Conservation (phyloP, 2,888 invertebrate species). For the Chrysina gloriosa region DNA sequence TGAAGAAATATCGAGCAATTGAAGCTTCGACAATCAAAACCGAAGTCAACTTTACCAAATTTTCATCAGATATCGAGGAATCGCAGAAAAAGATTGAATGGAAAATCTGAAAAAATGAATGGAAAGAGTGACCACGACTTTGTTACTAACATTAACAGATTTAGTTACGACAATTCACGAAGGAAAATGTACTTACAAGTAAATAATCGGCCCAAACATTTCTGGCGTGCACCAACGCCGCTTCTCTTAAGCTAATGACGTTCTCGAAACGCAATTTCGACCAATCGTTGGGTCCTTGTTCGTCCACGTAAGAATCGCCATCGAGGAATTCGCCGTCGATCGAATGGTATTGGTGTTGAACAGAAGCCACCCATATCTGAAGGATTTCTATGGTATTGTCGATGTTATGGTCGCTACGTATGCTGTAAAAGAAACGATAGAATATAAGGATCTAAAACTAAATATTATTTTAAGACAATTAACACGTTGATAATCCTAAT, state of each 20-base stretch:
- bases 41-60: too few species aligned
- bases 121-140: too few species aligned
- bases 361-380: conserved; percentile 75
- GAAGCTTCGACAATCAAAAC: too few species aligned
- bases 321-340: conserved; percentile 71
- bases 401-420: conserved; percentile 87
- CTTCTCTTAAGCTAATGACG: conserved; percentile 82
- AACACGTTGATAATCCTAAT: too few species aligned
- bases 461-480: too few species aligned
- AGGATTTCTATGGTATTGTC: conserved; percentile 82
- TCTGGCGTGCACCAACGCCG: conserved; percentile 78
- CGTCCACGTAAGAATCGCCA: conserved; percentile 67
- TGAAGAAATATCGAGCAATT: too few species aligned
- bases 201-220: conserved; percentile 89
- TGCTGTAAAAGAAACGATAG: conserved; percentile 72
- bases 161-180: too few species aligned
- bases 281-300: conserved; percentile 80
- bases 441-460: background rate
- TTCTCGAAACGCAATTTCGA: conserved; percentile 78
- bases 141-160: too few species aligned
- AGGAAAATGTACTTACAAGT: conserved; percentile 73
- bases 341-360: conserved; percentile 76
- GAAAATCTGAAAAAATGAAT: too few species aligned
- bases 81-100: too few species aligned
- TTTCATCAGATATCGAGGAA: too few species aligned